Evolutionary conservation across 2,888 invertebrate species (phyloP).

Genomic region (Ormyrus nitidulus): DNA sequence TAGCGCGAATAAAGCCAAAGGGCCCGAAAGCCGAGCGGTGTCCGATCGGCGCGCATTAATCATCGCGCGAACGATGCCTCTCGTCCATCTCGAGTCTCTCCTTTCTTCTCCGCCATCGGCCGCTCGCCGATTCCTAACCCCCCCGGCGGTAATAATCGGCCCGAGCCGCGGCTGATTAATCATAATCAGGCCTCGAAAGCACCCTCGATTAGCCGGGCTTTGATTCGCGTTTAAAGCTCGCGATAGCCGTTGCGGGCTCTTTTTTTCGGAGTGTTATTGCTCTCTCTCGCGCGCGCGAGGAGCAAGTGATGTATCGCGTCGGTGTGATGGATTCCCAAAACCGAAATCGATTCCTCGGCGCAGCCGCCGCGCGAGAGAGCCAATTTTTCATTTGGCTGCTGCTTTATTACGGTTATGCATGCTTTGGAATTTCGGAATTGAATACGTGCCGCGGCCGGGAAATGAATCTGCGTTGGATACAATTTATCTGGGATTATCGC

Average conservation of each 20-base stretch:
- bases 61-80: constrained; percentile 58
- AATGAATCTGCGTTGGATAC: too few species aligned
- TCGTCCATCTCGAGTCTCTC: constrained; percentile 38
- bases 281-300: background rate
- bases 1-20: constrained; percentile 2
- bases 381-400: too few species aligned
- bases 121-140: constrained; percentile 13
- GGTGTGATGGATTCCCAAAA: constrained; percentile 17
- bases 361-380: too few species aligned
- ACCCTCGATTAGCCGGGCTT: constrained; percentile 41
- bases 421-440: too few species aligned
- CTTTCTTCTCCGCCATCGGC: background rate
- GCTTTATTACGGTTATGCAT: too few species aligned
- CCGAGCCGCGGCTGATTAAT: constrained; percentile 46
- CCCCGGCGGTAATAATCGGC: constrained; percentile 39
- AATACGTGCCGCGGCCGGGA: too few species aligned
- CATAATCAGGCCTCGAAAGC: constrained; percentile 43
- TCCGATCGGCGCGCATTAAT: constrained; percentile 57
- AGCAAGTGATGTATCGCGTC: constrained; percentile 4
- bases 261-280: constrained; percentile 1
- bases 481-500: too few species aligned
- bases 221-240: constrained; percentile 15
- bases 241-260: background rate
- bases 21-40: constrained; percentile 1
- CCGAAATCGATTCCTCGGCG: background rate